A percentile compares a stretch with the other conserved stretches of the same genome.
Conservation (phyloP, 2,113 vertebrate genomes). For the Perca fluviatilis region DNA sequence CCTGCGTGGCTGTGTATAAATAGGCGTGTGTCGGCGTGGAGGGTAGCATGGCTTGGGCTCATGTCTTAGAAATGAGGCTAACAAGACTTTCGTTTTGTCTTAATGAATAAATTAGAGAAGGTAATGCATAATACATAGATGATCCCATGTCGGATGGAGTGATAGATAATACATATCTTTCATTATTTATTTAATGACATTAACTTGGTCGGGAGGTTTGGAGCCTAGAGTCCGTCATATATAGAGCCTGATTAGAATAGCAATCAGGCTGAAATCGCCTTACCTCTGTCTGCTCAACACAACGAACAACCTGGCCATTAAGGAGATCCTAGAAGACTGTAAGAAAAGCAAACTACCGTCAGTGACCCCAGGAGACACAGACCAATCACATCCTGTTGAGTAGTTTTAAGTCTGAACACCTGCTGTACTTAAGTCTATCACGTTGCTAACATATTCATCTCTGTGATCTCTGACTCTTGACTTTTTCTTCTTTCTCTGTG, state of each 20-base stretch:
- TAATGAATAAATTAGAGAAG: constrained; percentile 98
- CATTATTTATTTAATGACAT: constrained; percentile 97
- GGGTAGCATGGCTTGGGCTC: constrained; percentile 59
- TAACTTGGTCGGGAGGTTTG: constrained; percentile 84
- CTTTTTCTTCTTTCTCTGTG: background rate
- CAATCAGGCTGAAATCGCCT: constrained; percentile 55
- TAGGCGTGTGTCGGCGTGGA: constrained; percentile 32
- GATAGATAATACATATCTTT: constrained; percentile 95
- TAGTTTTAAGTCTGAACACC: constrained; percentile 2
- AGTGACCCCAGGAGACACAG: constrained; percentile 1
- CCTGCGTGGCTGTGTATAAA: constrained; percentile 59
- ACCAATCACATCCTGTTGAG: constrained; percentile 6
- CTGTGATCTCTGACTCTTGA: constrained; percentile 8
- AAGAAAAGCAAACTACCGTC: constrained; percentile 31
- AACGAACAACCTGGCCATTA: constrained; percentile 29
- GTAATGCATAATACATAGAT: constrained; percentile 95
- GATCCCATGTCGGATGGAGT: constrained; percentile 93
- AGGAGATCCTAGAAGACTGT: constrained; percentile 13
- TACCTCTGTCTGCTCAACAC: constrained; percentile 29
- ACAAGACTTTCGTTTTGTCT: constrained; percentile 95
- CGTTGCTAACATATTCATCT: constrained; percentile 6
- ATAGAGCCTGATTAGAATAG: constrained; percentile 73
- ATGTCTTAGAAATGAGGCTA: constrained; percentile 81
- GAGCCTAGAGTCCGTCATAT: constrained; percentile 64
- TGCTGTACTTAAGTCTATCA: constrained; percentile 13